phyloP scores from a whole-genome alignment of 2,888 invertebrate genomes.

The Listrodromus nycthemerus region DNA sequence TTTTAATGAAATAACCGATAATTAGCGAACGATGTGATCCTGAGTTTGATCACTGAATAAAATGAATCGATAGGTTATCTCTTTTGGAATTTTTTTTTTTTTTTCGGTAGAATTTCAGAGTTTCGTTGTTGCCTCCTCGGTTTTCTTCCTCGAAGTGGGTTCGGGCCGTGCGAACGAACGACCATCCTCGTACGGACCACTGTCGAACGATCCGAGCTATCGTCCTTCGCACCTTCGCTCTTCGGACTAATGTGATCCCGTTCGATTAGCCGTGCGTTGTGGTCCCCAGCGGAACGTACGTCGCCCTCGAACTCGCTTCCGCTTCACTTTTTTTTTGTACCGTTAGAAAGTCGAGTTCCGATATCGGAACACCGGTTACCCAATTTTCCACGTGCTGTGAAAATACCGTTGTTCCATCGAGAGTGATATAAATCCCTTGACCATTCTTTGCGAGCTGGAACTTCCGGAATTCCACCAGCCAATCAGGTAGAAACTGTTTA shows the following conservation, averaged over 20 bases:
- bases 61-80: background rate
- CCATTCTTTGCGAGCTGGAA: no score
- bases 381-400: no score
- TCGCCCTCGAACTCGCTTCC: slow-evolving; percentile 16
- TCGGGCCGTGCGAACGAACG: slow-evolving; percentile 55
- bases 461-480: no score
- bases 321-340: background rate
- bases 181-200: slow-evolving; percentile 38
- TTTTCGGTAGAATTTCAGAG: background rate
- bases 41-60: background rate
- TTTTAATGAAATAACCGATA: background rate
- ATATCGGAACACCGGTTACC: no score
- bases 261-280: slow-evolving; percentile 58
- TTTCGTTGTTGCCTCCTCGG: slow-evolving; percentile 1
- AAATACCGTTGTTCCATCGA: no score
- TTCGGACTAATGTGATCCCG: slow-evolving; percentile 60
- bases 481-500: no score
- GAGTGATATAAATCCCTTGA: no score
- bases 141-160: slow-evolving; percentile 11
- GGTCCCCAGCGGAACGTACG: slow-evolving; percentile 12
- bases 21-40: background rate
- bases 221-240: slow-evolving; percentile 41
- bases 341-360: no score
- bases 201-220: slow-evolving; percentile 26
- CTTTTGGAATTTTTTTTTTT: slow-evolving; percentile 7